A percentile compares a stretch with the other conserved stretches of the same genome.
Conservation (phyloP, 2,113 vertebrate genomes). For the Vimba vimba region DNA sequence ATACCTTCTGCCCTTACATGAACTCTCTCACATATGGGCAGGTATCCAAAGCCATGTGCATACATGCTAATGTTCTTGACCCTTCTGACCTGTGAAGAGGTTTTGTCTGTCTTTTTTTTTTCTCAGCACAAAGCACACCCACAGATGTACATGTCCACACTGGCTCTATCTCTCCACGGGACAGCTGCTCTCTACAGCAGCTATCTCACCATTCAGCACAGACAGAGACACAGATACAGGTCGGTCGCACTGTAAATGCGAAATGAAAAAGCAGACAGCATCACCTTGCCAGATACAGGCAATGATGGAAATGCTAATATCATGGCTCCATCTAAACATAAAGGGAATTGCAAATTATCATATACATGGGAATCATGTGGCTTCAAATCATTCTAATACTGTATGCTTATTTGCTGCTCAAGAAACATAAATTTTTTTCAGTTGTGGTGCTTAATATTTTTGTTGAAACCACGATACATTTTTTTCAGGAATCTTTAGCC, state of each 20-base stretch:
- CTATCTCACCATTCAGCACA: background rate
- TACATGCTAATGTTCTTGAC: slow-evolving; percentile 29
- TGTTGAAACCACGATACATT: background rate
- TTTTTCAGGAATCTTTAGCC: too few species aligned
- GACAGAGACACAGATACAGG: slow-evolving; percentile 34
- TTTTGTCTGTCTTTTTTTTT: slow-evolving; percentile 3
- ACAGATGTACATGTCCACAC: slow-evolving; percentile 39
- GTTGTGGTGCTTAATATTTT: background rate
- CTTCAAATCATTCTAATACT: background rate
- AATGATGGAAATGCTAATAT: slow-evolving; percentile 47
- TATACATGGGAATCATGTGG: too few species aligned
- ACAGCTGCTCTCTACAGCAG: background rate
- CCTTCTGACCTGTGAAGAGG: background rate
- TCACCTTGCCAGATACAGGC: slow-evolving; percentile 11
- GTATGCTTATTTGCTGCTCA: background rate
- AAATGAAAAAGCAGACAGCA: slow-evolving; percentile 28
- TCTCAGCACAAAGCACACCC: background rate
- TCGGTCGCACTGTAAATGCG: slow-evolving; percentile 32
- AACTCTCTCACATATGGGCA: background rate
- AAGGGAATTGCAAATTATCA: too few species aligned
- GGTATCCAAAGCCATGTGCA: slow-evolving; percentile 8
- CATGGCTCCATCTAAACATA: background rate
- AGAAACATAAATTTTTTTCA: background rate
- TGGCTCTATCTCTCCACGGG: slow-evolving; percentile 53
- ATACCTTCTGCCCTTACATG: slow-evolving; percentile 11